These are phyloP conservation scores for Lasioglossum malachurum DNA, from an alignment of 2,888 invertebrate species.

Conservation along the genomic window DNA sequence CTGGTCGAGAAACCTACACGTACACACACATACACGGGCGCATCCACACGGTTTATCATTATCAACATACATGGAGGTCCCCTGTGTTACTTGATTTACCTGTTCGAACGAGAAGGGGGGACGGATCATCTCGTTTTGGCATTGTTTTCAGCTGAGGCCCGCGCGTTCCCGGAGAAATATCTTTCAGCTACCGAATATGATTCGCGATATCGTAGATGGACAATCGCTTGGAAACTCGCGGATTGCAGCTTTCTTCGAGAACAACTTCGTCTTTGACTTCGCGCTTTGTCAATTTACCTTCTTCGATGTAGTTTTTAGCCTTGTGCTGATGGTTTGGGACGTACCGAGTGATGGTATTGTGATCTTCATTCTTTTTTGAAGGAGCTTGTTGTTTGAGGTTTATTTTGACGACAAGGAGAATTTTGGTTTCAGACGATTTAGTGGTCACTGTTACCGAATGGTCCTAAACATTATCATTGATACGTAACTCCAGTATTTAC, in stretches of 20 bases:
- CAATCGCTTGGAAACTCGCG: not conserved
- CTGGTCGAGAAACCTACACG: conserved; percentile 31
- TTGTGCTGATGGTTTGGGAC: not conserved
- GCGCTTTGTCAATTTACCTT: not conserved
- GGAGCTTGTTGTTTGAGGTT: no score
- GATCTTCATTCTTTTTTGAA: not conserved
- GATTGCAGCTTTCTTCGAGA: not conserved
- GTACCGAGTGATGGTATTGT: no score
- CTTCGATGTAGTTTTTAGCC: not conserved
- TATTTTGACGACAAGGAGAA: no score
- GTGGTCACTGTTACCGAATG: no score
- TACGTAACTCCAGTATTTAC: no score
- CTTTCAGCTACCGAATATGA: not conserved
- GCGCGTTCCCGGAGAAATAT: conserved; percentile 2
- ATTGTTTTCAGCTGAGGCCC: conserved; percentile 16
- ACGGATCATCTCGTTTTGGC: conserved; percentile 9
- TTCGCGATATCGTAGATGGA: not conserved
- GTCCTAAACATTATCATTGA: no score
- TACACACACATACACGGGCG: not conserved
- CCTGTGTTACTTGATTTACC: conserved; percentile 7
- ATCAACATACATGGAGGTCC: conserved; percentile 13
- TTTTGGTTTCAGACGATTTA: no score
- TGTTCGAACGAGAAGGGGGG: not conserved
- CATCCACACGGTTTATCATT: conserved; percentile 32
- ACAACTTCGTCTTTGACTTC: not conserved